Evolutionary conservation across 2,113 vertebrate species (phyloP).

Genomic region (Phrynosoma blainvillii): DNA sequence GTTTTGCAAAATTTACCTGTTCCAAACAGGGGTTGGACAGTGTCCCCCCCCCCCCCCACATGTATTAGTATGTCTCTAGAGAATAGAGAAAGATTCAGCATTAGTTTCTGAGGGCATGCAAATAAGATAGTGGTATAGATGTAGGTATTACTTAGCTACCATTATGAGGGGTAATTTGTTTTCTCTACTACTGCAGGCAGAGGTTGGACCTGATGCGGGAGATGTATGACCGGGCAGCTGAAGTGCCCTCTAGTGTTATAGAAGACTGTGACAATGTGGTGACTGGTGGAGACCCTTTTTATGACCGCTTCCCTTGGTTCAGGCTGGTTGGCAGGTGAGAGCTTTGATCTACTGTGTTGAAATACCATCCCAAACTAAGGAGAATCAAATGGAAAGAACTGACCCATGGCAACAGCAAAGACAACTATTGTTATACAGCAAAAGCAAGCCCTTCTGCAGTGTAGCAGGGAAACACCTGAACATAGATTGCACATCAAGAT

Average conservation of each 20-base stretch:
- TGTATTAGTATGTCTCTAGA: background rate
- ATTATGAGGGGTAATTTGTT: rapidly evolving
- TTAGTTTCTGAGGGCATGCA: background rate
- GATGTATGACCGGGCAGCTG: slow-evolving; percentile 96
- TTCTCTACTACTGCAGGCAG: slow-evolving; percentile 78
- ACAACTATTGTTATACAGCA: rapidly evolving
- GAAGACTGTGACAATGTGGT: slow-evolving; percentile 93
- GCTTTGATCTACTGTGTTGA: slow-evolving; percentile 37
- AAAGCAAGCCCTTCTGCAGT: rapidly evolving
- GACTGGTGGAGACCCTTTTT: slow-evolving; percentile 96
- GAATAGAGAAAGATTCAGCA: background rate
- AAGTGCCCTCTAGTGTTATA: slow-evolving; percentile 86
- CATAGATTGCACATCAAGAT: background rate
- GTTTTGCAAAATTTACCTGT: background rate
- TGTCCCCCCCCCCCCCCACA: background rate
- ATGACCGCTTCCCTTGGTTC: slow-evolving; percentile 99
- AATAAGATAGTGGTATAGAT: background rate
- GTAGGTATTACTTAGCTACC: background rate
- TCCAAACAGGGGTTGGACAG: background rate
- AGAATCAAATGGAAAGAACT: background rate
- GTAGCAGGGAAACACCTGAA: background rate
- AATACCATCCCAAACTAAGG: background rate
- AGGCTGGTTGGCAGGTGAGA: slow-evolving; percentile 97
- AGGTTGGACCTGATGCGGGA: slow-evolving; percentile 96
- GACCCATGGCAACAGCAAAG: rapidly evolving